These are phyloP conservation scores for Glaucopsyche alexis DNA, from an alignment of 2,888 invertebrate genomes.

Conservation along the genomic window DNA sequence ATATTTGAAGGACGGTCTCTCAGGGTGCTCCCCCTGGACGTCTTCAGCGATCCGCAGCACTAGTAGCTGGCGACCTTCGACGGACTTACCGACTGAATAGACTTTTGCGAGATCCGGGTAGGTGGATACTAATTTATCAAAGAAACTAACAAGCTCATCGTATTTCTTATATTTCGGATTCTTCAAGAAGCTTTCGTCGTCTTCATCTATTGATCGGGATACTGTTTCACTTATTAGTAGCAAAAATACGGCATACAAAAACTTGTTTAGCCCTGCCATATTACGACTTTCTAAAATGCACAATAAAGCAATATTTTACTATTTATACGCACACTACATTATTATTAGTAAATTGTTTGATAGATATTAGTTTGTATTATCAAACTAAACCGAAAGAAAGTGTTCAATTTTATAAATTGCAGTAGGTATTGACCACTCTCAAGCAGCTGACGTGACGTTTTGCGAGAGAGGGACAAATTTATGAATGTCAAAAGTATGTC, in stretches of 20 bases:
- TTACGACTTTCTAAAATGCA: slow-evolving; percentile 7
- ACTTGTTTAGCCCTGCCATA: slow-evolving; percentile 39
- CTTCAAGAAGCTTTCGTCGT: slow-evolving; percentile 78
- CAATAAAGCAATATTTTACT: neutral
- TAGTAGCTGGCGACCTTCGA: slow-evolving; percentile 88
- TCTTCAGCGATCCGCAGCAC: slow-evolving; percentile 90
- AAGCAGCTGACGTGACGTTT: slow-evolving; percentile 17
- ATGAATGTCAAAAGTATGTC: neutral
- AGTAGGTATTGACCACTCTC: neutral
- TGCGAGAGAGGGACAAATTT: neutral
- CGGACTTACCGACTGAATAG: slow-evolving; percentile 90
- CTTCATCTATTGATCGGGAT: slow-evolving; percentile 57
- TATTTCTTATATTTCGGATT: slow-evolving; percentile 84
- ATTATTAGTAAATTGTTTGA: neutral
- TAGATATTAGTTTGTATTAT: neutral
- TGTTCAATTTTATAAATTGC: neutral
- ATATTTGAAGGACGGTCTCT: slow-evolving; percentile 94
- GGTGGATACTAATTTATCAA: slow-evolving; percentile 80
- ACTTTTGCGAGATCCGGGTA: slow-evolving; percentile 86
- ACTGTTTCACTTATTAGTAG: slow-evolving; percentile 58
- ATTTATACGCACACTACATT: slow-evolving; percentile 12
- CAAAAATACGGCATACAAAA: slow-evolving; percentile 58
- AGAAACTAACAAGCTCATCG: slow-evolving; percentile 83
- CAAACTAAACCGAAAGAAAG: slow-evolving; percentile 1
- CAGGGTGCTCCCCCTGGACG: slow-evolving; percentile 74